Percentiles rank a stretch among this genome's conserved stretches.
These are phyloP conservation scores for Apodemia hepburni DNA, from an alignment of 2,888 invertebrate genomes.

Conservation along the genomic window DNA sequence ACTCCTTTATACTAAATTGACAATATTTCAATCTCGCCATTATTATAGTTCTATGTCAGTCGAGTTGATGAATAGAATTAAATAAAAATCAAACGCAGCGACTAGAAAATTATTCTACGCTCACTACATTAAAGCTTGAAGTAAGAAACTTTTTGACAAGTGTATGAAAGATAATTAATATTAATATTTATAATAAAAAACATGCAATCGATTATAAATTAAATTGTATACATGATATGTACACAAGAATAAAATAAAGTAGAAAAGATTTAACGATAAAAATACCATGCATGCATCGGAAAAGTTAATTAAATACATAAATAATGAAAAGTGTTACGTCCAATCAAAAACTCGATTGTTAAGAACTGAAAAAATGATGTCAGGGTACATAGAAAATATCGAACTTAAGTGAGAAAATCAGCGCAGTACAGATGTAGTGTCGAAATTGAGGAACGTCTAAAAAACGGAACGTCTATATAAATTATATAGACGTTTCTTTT, in stretches of 20 bases:
- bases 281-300: not conserved
- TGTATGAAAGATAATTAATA: not conserved
- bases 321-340: not conserved
- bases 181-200: not conserved
- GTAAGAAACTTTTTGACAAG: not conserved
- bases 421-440: not conserved
- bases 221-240: constrained; percentile 6
- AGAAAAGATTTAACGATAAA: not conserved
- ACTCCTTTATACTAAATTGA: not conserved
- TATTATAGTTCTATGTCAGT: constrained; percentile 3
- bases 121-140: not conserved
- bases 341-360: constrained; percentile 13
- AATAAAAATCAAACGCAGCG: not conserved
- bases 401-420: not conserved
- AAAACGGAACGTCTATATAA: not conserved
- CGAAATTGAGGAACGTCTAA: not conserved
- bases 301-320: not conserved
- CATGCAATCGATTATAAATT: constrained; percentile 7
- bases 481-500: too few species aligned
- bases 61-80: constrained; percentile 6
- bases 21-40: not conserved
- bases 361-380: not conserved
- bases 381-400: not conserved
- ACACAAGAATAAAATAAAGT: not conserved
- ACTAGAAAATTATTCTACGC: not conserved